Conservation (phyloP, 1,140 invertebrate genomes). For the Heliconius hewitsoni region DNA sequence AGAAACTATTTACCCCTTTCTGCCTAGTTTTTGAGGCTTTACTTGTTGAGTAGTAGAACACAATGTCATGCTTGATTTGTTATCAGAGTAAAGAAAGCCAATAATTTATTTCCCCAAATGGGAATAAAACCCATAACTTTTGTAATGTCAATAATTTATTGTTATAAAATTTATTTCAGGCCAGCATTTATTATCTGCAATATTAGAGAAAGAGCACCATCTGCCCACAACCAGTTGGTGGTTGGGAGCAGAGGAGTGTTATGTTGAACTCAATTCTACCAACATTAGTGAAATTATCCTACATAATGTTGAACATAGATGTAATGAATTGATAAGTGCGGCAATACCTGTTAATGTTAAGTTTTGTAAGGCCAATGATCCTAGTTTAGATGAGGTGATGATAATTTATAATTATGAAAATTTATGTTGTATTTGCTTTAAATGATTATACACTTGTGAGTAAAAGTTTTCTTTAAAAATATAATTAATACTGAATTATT, state of each 20-base stretch:
- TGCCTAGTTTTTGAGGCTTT: no score
- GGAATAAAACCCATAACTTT: background rate
- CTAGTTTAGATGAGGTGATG: constrained; percentile 81
- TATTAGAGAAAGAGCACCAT: constrained; percentile 86
- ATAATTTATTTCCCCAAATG: background rate
- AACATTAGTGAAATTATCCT: constrained; percentile 80
- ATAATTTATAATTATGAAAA: constrained; percentile 8
- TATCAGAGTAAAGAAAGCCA: no score
- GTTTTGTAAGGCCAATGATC: constrained; percentile 84
- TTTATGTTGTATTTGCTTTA: background rate
- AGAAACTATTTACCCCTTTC: no score
- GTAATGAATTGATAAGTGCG: constrained; percentile 86
- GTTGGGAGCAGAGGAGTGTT: constrained; percentile 86
- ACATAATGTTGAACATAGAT: constrained; percentile 82
- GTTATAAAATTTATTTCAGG: constrained; percentile 75
- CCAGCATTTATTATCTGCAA: constrained; percentile 91
- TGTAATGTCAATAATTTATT: background rate
- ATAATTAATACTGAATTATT: no score
- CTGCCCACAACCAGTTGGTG: constrained; percentile 90
- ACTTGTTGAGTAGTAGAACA: no score
- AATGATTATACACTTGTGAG: no score
- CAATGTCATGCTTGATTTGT: no score
- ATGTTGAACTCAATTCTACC: constrained; percentile 84
- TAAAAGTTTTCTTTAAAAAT: no score
- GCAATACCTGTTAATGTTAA: constrained; percentile 83